These are phyloP conservation scores for Orthonevra nobilis DNA, from an alignment of 2,888 invertebrate species.

Conservation along the genomic window DNA sequence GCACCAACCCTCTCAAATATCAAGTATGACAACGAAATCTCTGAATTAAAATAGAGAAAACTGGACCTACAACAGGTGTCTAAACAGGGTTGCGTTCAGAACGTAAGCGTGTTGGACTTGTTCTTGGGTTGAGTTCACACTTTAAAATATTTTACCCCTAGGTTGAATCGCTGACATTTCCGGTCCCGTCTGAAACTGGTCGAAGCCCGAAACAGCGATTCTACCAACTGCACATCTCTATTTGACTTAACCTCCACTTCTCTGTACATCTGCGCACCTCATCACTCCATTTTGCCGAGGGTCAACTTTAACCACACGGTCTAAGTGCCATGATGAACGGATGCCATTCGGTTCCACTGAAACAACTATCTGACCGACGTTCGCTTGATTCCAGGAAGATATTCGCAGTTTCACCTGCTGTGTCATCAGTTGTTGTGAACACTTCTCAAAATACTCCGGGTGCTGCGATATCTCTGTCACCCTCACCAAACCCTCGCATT, in stretches of 20 bases:
- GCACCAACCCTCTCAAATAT: too few species aligned
- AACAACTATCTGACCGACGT: neutral
- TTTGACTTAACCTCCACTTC: neutral
- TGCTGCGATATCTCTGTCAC: too few species aligned
- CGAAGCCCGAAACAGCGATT: neutral
- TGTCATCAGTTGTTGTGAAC: too few species aligned
- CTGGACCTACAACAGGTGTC: too few species aligned
- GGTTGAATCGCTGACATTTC: neutral
- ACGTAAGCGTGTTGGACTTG: neutral
- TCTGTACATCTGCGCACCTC: neutral
- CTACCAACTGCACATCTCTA: neutral
- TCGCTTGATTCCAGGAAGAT: too few species aligned
- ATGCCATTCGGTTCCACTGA: neutral
- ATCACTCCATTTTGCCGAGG: neutral
- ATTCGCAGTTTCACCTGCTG: too few species aligned
- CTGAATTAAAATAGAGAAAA: too few species aligned
- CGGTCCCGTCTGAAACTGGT: neutral
- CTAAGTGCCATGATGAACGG: neutral
- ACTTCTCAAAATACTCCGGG: too few species aligned
- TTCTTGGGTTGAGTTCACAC: neutral
- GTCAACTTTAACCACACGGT: neutral
- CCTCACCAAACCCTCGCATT: too few species aligned
- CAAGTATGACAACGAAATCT: too few species aligned
- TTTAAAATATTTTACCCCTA: neutral
- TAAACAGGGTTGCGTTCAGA: neutral